Evolutionary conservation across 2,797 vertebrate genomes (phyloP), one percentile per base, ranked within the genome.

Genomic region (Uromys caudimaculatus): DNA sequence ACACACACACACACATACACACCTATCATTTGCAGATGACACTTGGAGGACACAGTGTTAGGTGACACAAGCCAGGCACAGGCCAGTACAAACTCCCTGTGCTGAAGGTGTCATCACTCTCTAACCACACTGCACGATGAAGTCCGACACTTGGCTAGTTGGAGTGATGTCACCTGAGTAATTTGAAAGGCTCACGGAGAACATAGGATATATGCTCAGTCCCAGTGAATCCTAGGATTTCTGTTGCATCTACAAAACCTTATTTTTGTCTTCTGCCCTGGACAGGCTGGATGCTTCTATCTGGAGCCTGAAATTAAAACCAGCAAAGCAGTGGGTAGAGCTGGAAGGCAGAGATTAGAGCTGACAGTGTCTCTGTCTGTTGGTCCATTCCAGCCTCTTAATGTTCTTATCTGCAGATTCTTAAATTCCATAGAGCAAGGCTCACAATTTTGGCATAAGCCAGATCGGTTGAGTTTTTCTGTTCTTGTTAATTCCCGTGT

Each of bases 71-170:
- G 17, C 77, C 7, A 32, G 38, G 3, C 50, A 19, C 7, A 23
- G 54, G 41, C 21, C 73, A 35, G 73, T 35, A 32, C 19, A 32
- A 32, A 24, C 17, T 62, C 44, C 79, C 79, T 32, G 16, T 21
- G 38, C 23, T 2, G 32, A 38, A 11, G 38, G 4, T 41, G 8
- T 44, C 64, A 6, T 10, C 2, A 3, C 32, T 88, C 62, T 69
- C 23, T 16, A 19, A 21, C 7, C 3, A 16, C 2, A 10, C 0
- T 1, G 35, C 50, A 47, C 38, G 83, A n/a, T 17, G 2, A 50
- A 86, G 13, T 29, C 9, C 7, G 13, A 7, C 58, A 2, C 19
- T 21, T 91, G 47, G 38, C 23, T 47, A 29, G 44, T n/a, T 32
- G 32, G 50, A 44, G 11, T 47, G 50, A 64, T 29, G 50, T 69